Percentiles rank a stretch among this genome's conserved stretches.
Conservation (phyloP, 2,113 vertebrate species). For the Coturnix japonica region DNA sequence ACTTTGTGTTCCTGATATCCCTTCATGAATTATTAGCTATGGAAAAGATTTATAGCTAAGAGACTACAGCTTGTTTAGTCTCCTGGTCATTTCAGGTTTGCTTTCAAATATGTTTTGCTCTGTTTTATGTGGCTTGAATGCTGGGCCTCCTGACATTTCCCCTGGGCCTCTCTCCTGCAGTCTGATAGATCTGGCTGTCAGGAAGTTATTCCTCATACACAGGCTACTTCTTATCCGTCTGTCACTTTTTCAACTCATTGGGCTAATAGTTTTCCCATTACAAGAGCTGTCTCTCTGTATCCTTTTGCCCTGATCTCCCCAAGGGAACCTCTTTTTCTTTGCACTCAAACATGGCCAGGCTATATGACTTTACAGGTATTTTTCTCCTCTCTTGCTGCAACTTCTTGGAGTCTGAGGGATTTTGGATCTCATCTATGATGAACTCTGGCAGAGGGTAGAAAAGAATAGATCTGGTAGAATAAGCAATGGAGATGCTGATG, state of each 20-base stretch:
- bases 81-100: conserved; percentile 35
- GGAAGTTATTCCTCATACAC: conserved; percentile 62
- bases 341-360: background rate
- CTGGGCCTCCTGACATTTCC: background rate
- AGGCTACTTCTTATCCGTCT: conserved; percentile 58
- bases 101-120: background rate
- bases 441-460: background rate
- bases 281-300: background rate
- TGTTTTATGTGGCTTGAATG: background rate
- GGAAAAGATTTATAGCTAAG: background rate
- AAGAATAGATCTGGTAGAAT: background rate
- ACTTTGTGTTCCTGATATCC: conserved; percentile 11
- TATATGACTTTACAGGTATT: background rate
- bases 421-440: background rate
- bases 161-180: conserved; percentile 4
- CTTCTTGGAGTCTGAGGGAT: background rate
- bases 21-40: conserved; percentile 22
- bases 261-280: conserved; percentile 47
- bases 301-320: background rate
- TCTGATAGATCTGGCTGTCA: conserved; percentile 43
- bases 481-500: fast-evolving
- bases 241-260: conserved; percentile 61
- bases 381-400: background rate
- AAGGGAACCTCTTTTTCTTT: background rate
- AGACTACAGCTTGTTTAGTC: background rate